Conservation (phyloP, 2,888 invertebrate genomes). For the Xiphydria camelus region DNA sequence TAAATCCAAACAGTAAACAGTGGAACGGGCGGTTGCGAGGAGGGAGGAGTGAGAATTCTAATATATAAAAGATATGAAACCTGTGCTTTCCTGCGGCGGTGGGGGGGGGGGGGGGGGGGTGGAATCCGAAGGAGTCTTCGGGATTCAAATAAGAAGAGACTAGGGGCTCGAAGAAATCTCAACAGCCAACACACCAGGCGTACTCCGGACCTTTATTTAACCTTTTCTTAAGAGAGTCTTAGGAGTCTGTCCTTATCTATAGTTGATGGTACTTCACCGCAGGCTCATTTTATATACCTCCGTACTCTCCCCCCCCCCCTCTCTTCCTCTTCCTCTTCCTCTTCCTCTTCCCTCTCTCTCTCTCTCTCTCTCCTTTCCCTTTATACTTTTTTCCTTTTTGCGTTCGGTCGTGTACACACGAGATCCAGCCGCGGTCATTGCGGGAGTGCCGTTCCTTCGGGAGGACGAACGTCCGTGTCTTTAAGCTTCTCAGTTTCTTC, state of each 20-base stretch:
- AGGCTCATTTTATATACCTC: constrained; percentile 33
- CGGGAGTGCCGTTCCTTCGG: constrained; percentile 18
- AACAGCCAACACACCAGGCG: constrained; percentile 55
- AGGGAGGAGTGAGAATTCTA: constrained; percentile 45
- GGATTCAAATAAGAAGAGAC: constrained; percentile 47
- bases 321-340: background rate
- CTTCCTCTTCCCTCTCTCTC: background rate
- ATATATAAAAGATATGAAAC: constrained; percentile 56
- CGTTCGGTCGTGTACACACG: constrained; percentile 38
- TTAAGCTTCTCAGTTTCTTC: constrained; percentile 38
- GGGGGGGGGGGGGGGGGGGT: constrained; percentile 20
- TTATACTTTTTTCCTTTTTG: background rate
- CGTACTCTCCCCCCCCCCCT: background rate
- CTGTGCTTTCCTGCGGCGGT: constrained; percentile 16
- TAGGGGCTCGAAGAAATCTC: constrained; percentile 49
- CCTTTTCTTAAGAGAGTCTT: constrained; percentile 51
- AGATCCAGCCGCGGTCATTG: constrained; percentile 1
- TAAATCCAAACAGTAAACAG: constrained; percentile 53
- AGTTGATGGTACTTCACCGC: constrained; percentile 43
- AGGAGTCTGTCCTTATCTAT: constrained; percentile 38
- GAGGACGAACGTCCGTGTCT: constrained; percentile 19
- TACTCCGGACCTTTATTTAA: constrained; percentile 47
- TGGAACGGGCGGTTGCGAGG: constrained; percentile 17
- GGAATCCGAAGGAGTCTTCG: constrained; percentile 38
- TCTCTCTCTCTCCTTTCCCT: background rate